phyloP scores from a whole-genome alignment of 2,888 invertebrate genomes.

The Nephrotoma guestfalica region DNA sequence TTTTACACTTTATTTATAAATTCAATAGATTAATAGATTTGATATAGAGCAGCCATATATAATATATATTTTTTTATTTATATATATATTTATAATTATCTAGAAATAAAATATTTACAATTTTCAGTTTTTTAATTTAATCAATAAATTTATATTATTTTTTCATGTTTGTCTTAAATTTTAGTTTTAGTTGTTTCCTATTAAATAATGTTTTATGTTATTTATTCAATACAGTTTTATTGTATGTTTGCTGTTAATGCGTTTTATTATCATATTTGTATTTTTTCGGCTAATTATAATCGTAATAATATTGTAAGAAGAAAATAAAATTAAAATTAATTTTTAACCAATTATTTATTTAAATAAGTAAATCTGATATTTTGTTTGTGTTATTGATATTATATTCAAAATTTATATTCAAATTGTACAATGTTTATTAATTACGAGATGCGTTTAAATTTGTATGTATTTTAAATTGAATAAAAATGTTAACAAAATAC shows the following conservation, averaged over 20 bases:
- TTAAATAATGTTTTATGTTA: neutral
- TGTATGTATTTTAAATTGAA: neutral
- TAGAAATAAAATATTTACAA: slow-evolving; percentile 4
- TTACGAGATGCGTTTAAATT: neutral
- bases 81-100: slow-evolving; percentile 1
- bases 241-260: neutral
- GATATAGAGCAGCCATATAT: slow-evolving; percentile 6
- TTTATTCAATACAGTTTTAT: neutral
- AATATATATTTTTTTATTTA: neutral
- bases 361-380: neutral
- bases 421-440: neutral
- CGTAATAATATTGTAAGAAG: neutral
- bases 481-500: neutral
- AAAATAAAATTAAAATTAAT: neutral
- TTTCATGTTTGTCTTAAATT: neutral
- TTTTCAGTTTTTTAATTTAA: neutral
- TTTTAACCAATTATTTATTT: neutral
- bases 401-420: neutral
- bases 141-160: neutral
- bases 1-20: slow-evolving; percentile 6
- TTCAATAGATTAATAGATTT: slow-evolving; percentile 4
- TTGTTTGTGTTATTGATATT: neutral
- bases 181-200: neutral
- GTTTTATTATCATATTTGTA: neutral
- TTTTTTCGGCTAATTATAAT: neutral